A percentile compares a stretch with the other conserved stretches of the same genome.
These are phyloP conservation scores for Julus scandinavius DNA, from an alignment of 2,888 invertebrate species.

Conservation along the genomic window DNA sequence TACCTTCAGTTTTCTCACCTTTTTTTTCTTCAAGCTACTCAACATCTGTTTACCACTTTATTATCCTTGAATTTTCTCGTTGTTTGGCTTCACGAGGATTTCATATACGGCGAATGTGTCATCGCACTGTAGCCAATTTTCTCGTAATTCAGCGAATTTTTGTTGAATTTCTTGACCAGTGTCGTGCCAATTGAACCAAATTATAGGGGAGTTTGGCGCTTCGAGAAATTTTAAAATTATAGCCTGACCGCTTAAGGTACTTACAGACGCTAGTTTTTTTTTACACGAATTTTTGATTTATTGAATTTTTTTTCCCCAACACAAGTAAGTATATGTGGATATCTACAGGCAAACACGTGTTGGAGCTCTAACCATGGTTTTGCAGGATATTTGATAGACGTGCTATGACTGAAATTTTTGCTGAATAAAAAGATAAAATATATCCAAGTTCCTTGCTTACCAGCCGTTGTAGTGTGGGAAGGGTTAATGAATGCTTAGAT, in stretches of 20 bases:
- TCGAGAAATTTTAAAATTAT: background rate
- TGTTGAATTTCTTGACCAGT: background rate
- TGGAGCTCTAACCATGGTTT: background rate
- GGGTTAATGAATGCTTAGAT: too few relatives aligned
- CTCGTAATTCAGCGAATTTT: conserved; percentile 3
- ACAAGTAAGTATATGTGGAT: background rate
- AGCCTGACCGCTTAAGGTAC: background rate
- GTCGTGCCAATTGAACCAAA: background rate
- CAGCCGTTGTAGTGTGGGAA: too few relatives aligned
- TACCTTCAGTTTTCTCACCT: conserved; percentile 32
- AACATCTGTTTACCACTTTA: conserved; percentile 38
- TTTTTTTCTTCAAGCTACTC: background rate
- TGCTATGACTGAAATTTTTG: background rate
- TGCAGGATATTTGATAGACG: background rate
- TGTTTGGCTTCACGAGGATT: conserved; percentile 32
- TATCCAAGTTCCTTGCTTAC: background rate
- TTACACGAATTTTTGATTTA: conserved; percentile 5
- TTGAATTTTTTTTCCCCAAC: background rate
- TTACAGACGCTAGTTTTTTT: background rate
- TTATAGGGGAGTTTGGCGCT: conserved; percentile 23
- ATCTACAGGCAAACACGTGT: background rate
- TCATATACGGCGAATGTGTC: background rate
- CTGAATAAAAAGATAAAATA: background rate
- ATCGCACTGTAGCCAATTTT: background rate
- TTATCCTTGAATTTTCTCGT: conserved; percentile 3